phyloP scores from a whole-genome alignment of 2,113 vertebrate genomes.

The Tonatia bakeri region DNA sequence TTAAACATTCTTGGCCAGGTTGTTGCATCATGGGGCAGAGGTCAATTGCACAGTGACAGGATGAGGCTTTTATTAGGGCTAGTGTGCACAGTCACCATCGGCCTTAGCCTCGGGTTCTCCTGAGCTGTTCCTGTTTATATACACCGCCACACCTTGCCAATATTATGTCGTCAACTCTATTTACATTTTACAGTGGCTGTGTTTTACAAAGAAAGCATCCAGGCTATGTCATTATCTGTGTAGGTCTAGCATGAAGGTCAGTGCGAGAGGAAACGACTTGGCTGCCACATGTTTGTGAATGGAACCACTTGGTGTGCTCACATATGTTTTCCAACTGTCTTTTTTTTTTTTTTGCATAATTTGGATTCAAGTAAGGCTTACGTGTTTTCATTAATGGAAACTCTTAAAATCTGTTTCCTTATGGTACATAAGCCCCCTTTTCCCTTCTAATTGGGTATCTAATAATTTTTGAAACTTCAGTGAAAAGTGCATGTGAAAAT shows the following conservation, averaged over 20 bases:
- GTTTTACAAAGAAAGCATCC: neutral
- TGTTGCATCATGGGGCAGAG: neutral
- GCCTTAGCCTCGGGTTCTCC: neutral
- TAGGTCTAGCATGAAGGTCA: neutral
- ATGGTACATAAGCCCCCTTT: neutral
- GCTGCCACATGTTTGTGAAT: neutral
- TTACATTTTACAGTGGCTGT: constrained; percentile 16
- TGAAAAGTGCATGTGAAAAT: constrained; percentile 16
- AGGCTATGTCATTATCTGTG: neutral
- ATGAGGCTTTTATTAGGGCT: neutral
- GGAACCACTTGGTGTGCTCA: neutral
- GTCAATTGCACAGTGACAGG: neutral
- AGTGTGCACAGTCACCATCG: neutral
- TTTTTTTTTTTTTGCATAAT: neutral
- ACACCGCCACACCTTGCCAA: neutral
- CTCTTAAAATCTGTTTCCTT: constrained; percentile 37
- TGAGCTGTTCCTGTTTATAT: neutral
- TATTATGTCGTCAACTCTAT: neutral
- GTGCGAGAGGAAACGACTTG: neutral
- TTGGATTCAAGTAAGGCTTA: neutral
- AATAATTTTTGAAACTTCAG: neutral
- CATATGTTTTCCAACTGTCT: neutral
- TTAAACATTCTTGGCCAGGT: neutral
- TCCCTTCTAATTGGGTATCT: neutral
- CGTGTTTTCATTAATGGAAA: constrained; percentile 39